Conservation (phyloP, 2,888 invertebrate species). For the Stenoptilia bipunctidactyla region DNA sequence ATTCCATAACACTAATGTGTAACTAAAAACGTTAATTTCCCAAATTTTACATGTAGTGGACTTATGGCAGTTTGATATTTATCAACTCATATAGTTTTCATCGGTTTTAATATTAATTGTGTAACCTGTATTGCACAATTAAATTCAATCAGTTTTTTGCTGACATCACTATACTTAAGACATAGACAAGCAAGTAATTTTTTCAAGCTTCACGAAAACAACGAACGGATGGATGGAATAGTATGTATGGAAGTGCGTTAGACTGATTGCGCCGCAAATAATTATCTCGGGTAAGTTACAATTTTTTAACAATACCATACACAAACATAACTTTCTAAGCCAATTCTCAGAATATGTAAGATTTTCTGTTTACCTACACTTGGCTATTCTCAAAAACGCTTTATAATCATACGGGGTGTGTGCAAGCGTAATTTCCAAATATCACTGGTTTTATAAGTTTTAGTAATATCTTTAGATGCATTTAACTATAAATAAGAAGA, state of each 20-base stretch:
- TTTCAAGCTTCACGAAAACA: conserved; percentile 69
- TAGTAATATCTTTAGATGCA: conserved; percentile 9
- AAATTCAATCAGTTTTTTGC: conserved; percentile 1
- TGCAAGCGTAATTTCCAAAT: conserved; percentile 22
- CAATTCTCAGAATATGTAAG: not conserved
- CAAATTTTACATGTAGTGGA: too few species aligned
- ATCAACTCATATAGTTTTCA: too few species aligned
- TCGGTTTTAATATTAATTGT: too few species aligned
- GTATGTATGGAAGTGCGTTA: conserved; percentile 59
- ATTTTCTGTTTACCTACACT: not conserved
- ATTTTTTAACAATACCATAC: not conserved
- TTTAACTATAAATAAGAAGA: too few species aligned
- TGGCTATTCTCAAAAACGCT: conserved; percentile 19
- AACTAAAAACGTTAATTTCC: too few species aligned
- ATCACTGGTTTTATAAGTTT: conserved; percentile 13
- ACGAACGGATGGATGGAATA: conserved; percentile 62
- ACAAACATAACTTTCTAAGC: not conserved
- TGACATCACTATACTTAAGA: not conserved
- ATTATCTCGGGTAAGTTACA: conserved; percentile 57
- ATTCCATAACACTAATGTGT: too few species aligned
- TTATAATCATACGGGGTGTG: conserved; percentile 36
- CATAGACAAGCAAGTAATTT: conserved; percentile 26
- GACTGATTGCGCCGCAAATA: conserved; percentile 75
- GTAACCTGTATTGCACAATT: too few species aligned
- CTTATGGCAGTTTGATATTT: too few species aligned